phyloP scores from a whole-genome alignment of 2,797 vertebrate genomes.

The Cyprinodon diabolis region DNA sequence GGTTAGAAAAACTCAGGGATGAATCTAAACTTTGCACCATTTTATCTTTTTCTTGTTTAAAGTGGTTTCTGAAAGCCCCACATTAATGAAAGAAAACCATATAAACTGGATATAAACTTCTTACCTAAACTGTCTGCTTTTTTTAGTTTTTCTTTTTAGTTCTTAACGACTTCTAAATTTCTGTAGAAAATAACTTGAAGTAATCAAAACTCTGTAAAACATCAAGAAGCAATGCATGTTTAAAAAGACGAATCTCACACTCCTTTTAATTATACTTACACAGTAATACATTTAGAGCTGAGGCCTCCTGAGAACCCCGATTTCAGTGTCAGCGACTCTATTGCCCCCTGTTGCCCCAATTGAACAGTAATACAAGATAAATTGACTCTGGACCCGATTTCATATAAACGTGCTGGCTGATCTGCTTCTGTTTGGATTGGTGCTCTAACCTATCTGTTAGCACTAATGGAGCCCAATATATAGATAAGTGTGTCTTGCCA shows the following conservation, averaged over 20 bases:
- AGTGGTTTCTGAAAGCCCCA: neutral
- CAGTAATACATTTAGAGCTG: neutral
- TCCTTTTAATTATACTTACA: neutral
- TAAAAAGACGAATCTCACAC: neutral
- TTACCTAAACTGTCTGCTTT: neutral
- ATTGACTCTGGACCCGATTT: conserved; percentile 77
- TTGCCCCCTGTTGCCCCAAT: conserved; percentile 69
- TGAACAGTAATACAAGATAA: conserved; percentile 74
- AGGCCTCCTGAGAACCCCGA: conserved; percentile 7
- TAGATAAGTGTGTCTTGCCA: conserved; percentile 78
- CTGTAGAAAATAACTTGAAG: neutral
- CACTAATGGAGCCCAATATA: conserved; percentile 81
- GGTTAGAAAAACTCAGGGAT: neutral
- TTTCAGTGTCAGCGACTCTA: conserved; percentile 61
- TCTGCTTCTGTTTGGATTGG: conserved; percentile 67
- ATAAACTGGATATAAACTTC: neutral
- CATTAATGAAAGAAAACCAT: neutral
- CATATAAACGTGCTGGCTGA: conserved; percentile 68
- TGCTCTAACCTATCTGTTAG: conserved; percentile 69
- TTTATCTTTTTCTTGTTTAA: too few relatives aligned
- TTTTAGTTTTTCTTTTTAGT: too few relatives aligned
- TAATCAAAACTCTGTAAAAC: too few relatives aligned
- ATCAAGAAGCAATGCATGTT: neutral
- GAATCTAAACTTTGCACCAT: neutral
- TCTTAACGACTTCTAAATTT: neutral